Evolutionary conservation across 2,113 vertebrate species (phyloP).

Genomic region (Corythornis madagascariensis): DNA sequence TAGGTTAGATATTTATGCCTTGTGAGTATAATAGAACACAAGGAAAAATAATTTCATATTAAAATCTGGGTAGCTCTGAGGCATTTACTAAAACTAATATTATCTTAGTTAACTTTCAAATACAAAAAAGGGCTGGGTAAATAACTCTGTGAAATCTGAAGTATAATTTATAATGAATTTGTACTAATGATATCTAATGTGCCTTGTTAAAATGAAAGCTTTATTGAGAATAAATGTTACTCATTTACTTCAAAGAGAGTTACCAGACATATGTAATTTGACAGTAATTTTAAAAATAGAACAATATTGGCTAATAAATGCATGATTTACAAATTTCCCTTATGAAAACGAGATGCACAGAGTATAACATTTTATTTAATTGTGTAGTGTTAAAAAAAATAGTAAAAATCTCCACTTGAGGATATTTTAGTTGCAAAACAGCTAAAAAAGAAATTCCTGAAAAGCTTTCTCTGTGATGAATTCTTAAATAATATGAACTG

Average conservation of each 20-base stretch:
- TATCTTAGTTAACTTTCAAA: conserved; percentile 77
- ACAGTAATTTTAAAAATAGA: conserved; percentile 71
- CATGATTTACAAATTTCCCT: conserved; percentile 59
- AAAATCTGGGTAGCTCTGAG: conserved; percentile 64
- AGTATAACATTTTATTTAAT: conserved; percentile 16
- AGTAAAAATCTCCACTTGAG: neutral
- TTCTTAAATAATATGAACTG: neutral
- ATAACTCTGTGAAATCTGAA: conserved; percentile 74
- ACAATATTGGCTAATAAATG: conserved; percentile 64
- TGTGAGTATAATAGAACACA: conserved; percentile 63
- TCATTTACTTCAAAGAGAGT: conserved; percentile 77
- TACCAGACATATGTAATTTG: conserved; percentile 68
- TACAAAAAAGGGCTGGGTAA: conserved; percentile 68
- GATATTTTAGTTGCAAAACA: neutral
- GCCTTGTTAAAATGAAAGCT: conserved; percentile 72
- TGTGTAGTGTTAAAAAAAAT: neutral
- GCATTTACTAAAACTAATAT: conserved; percentile 76
- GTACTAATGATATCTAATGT: conserved; percentile 77
- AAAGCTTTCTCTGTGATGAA: neutral
- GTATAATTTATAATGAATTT: conserved; percentile 79
- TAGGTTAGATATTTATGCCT: conserved; percentile 50
- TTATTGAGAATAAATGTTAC: conserved; percentile 78
- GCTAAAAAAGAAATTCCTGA: neutral
- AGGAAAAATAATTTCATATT: conserved; percentile 51
- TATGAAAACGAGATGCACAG: conserved; percentile 16